Evolutionary conservation across 2,888 invertebrate species (phyloP), one percentile per base, ranked within the genome.

Genomic region (Drosophila anomelani): DNA sequence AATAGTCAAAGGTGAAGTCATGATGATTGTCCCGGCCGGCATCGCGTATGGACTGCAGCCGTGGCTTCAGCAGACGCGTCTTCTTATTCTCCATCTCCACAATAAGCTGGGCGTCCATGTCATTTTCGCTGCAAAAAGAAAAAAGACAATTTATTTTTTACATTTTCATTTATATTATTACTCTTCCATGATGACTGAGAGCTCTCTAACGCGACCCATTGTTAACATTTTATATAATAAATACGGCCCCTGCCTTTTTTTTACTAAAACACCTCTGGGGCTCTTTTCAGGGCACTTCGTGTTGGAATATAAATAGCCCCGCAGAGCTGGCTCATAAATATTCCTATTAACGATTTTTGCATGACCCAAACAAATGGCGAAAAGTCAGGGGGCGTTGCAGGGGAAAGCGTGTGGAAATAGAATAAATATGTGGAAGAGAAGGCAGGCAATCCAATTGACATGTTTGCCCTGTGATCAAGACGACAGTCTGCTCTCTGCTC

Each of bases 1-100:
- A 97, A 92, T 96, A 96, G 93, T 97, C 97, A 92, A 97, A 97
- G 66, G 97, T 97, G 92, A 97, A 97, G 92, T 97, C 97, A 92
- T 97, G 96, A 92, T 94, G 95, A 90, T 95, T 95, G 88, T 96
- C 96, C 43, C 92, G 90, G 2, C 89, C 89, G 20, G 88, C 87
- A 74, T 93, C 92, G 76, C 93, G 90, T 70, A 90, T 88, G 59
- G 90, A 90, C 80, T 91, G 90, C 69, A 91, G 77, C 77, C 96
- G 96, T 77, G 95, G 95, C 88, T 96, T 96, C 68, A 95, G 93
- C 79, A 97, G 94, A 77, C 96, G 94, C 56, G 97, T 97, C 90
- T 95, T 96, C 93, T 97, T 97, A 57, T 95, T 95, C 90, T 96
- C 96, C 96, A 97, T 97, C 93, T 96, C 95, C 88, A 97, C 96